A percentile compares a stretch with the other conserved stretches of the same genome.
Evolutionary conservation across 2,113 vertebrate genomes (phyloP).

Genomic region (Hipposideros armiger): DNA sequence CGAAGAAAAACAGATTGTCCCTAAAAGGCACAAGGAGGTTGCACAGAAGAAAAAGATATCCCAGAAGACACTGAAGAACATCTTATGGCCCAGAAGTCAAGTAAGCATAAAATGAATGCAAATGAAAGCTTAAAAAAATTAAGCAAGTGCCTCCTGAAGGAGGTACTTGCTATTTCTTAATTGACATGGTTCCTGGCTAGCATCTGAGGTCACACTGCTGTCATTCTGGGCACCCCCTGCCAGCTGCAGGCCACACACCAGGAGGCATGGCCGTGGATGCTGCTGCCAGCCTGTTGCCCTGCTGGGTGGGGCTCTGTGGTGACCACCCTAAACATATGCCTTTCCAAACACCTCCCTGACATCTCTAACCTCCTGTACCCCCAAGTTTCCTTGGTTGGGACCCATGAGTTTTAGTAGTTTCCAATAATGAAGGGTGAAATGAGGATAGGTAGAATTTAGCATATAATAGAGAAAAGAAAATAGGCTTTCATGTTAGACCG

Average conservation of each 20-base stretch:
- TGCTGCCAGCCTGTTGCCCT: neutral
- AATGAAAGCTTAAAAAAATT: neutral
- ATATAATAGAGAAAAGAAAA: neutral
- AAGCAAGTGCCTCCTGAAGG: neutral
- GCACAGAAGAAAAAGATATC: neutral
- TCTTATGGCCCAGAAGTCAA: neutral
- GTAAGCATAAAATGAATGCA: slow-evolving; percentile 11
- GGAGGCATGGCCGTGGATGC: too few relatives aligned
- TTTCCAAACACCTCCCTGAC: neutral
- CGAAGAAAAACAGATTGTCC: neutral
- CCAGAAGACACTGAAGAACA: neutral
- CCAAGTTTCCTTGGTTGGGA: neutral
- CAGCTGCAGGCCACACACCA: neutral
- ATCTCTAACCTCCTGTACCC: neutral
- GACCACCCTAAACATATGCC: neutral
- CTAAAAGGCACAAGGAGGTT: neutral
- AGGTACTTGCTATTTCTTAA: neutral
- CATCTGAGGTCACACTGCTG: neutral
- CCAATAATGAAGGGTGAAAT: neutral
- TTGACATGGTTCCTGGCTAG: neutral
- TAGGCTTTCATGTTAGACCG: neutral
- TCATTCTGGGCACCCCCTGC: neutral
- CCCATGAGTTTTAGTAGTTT: neutral
- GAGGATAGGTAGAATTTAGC: neutral
- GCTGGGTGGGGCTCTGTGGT: neutral